Evolutionary conservation across 2,888 invertebrate species (phyloP).

Genomic region (Sepioteuthis lessoniana): DNA sequence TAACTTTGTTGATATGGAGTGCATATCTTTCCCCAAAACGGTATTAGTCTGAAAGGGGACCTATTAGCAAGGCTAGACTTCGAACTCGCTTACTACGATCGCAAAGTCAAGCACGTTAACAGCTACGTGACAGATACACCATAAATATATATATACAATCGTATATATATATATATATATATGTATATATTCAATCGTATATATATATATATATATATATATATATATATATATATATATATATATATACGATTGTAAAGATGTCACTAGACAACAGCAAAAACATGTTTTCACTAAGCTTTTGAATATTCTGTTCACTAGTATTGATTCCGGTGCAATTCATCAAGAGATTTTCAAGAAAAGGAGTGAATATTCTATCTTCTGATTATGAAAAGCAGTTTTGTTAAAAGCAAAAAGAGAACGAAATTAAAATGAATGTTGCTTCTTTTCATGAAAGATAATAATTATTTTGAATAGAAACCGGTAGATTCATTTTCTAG

Average conservation of each 20-base stretch:
- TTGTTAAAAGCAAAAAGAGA: neutral
- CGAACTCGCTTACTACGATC: too few species aligned
- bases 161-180: too few species aligned
- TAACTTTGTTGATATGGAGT: too few species aligned
- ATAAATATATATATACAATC: too few species aligned
- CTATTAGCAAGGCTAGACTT: too few species aligned
- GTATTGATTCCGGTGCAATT: neutral
- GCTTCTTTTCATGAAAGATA: neutral
- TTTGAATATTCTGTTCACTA: neutral
- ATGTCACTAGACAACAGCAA: neutral
- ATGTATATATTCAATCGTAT: too few species aligned
- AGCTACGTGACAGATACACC: too few species aligned
- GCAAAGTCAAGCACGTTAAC: too few species aligned
- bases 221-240: slow-evolving; percentile 2
- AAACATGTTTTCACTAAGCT: neutral
- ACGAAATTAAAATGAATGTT: neutral
- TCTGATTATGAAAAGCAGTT: neutral
- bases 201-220: neutral
- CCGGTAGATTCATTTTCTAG: neutral
- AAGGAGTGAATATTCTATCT: neutral
- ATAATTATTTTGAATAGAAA: neutral
- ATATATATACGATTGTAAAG: neutral
- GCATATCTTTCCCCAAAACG: too few species aligned
- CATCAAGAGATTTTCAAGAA: neutral
- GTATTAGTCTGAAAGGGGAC: too few species aligned